Evolutionary conservation across 2,888 invertebrate species (phyloP), one percentile per base, ranked within the genome.

Genomic region (Orchestes rusci): DNA sequence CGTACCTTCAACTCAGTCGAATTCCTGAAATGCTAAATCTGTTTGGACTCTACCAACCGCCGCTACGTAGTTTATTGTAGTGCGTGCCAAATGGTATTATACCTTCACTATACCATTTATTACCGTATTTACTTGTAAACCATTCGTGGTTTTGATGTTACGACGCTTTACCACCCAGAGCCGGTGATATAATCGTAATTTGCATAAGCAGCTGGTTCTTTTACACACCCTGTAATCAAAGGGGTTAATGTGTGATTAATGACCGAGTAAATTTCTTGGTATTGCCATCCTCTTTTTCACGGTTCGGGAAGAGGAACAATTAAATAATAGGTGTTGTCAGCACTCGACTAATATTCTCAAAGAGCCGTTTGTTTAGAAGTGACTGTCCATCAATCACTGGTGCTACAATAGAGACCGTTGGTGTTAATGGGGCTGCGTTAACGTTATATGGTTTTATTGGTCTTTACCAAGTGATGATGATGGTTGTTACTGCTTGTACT

Each of bases 271-370:
- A 23, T 12, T 37, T 30, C 18, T 31, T 17, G 38, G 46, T 46
- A 42, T 42, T 19, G 29, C 41, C 23, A 38, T 46, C 41, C 41
- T 42, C 41, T 40, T 43, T 39, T 48, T 45, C 41, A 34, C 44
- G 48, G 48, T 39, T 38, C 29, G 34, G 44, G 44, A 38, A 44
- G 38, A 48, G 41, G 40, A 48, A 48, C 44, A 48, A 48, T 48
- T 48, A 48, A 44, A 48, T 48, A 48, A 48, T 48, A 48, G 44
- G 48, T 41, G 41, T 44, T 48, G 48, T 48, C 48, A 48, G 44
- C 48, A 41, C 48, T 48, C 41, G 41, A 48, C 48, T 48, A 48
- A 48, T 48, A 40, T 28, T 37, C 41, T 48, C 39, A 48, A 48
- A 44, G 44, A 41, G 32, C 44, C 48, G 48, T 48, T 48, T 48